Base-by-base conservation (phyloP, 2,888 invertebrate genomes). In the Chorisops tibialis region DNA sequence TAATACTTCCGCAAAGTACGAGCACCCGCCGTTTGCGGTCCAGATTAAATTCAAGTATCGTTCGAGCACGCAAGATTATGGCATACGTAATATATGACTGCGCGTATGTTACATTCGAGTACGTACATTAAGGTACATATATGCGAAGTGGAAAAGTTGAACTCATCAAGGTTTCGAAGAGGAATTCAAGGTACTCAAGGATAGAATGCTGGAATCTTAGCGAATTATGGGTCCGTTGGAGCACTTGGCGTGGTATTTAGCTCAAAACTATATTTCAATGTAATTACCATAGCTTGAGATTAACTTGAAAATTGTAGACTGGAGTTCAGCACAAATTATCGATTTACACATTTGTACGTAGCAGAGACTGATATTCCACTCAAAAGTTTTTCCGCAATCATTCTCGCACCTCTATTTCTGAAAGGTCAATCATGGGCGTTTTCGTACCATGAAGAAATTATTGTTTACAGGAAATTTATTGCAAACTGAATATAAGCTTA, bases 151-250 rank as follows among this genome's bases (percentile, higher is more conserved):
- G 45, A 45, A 35, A 24, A 19, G 52, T 52, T 52, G 56, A 56
- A 56, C 56, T 35, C 56, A 56, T 24, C 56, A 56, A 56, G 56
- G 56, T 30, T 41, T 45, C 16, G 30, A 43, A 14, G 43, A 30
- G 43, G 56, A 56, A 56, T 56, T 56, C 56, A 56, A 56, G 56
- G 56, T 56, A 35, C 56, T 43, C 43, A 43, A 56, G 43, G 56
- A 43, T 43, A 45, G 56, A 45, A 43, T 45, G 45, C 43, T 56
- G 9, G 12, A 37, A 38, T 48, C 7, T n/a, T 39, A 5, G 30
- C 2, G 30, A 2, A 30, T 30, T 30, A 9, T 30, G 30, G 3
- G 30, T 30, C 30, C 30, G 30, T 9, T n/a, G n/a, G 9, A 7
- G 30, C 30, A 30, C 30, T 30, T 30, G 9, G 30, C 9, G 30